Evolutionary conservation across 2,797 vertebrate genomes (phyloP).

Genomic region (Vireo griseus): DNA sequence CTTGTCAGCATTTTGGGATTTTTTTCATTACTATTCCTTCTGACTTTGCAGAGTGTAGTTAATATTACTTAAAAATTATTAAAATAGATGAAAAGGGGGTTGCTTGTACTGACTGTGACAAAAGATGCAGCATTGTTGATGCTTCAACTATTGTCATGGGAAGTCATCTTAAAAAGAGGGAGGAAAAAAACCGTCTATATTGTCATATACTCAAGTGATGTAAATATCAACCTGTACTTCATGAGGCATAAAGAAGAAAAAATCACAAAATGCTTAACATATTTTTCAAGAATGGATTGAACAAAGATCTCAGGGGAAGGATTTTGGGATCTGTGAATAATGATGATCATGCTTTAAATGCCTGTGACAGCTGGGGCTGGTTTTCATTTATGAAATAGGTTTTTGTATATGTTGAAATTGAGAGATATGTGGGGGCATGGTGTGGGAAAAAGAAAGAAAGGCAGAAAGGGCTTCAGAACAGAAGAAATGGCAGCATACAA

Average conservation of each 20-base stretch:
- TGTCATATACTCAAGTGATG: background rate
- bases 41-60: background rate
- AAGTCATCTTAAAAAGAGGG: background rate
- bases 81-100: background rate
- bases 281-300: background rate
- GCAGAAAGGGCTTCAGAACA: background rate
- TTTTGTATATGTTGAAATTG: background rate
- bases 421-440: background rate
- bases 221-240: background rate
- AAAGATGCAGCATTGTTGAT: background rate
- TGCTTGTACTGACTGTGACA: background rate
- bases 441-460: background rate
- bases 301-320: background rate
- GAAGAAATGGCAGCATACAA: background rate
- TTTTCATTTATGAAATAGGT: background rate
- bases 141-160: background rate
- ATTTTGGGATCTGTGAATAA: background rate
- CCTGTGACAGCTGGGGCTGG: background rate
- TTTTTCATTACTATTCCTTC: background rate
- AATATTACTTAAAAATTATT: background rate
- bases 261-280: background rate
- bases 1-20: rapidly evolving
- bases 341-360: background rate
- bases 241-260: background rate
- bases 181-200: background rate